Percentiles rank a stretch among this genome's conserved stretches.
These are phyloP conservation scores for Pituophis catenifer DNA, from an alignment of 2,113 vertebrate genomes.

Conservation along the genomic window DNA sequence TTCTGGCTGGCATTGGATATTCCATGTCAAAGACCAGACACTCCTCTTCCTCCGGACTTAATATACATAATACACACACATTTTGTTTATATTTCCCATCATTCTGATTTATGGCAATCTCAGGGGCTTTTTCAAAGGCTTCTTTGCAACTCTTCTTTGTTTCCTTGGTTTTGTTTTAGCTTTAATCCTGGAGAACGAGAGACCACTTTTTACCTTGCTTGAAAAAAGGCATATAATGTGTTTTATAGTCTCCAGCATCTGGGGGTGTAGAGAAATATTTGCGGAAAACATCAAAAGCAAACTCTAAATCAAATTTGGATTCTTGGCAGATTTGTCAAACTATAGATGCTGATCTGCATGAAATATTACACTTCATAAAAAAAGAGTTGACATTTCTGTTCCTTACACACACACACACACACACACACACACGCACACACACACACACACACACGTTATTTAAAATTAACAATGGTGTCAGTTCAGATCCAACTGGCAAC, in stretches of 20 bases:
- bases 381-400: not conserved
- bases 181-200: slow-evolving; percentile 35
- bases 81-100: slow-evolving; percentile 62
- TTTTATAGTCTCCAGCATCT: slow-evolving; percentile 61
- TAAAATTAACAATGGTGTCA: not conserved
- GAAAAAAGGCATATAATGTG: slow-evolving; percentile 39
- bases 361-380: slow-evolving; percentile 42
- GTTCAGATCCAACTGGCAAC: not conserved
- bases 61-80: slow-evolving; percentile 42
- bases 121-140: slow-evolving; percentile 60
- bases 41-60: not conserved
- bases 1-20: not conserved
- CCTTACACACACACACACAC: not conserved
- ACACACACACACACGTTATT: not conserved
- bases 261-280: slow-evolving; percentile 47
- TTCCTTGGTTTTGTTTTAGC: slow-evolving; percentile 10
- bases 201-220: slow-evolving; percentile 56
- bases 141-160: slow-evolving; percentile 52
- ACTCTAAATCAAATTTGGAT: slow-evolving; percentile 63
- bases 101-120: slow-evolving; percentile 57
- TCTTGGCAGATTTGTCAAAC: slow-evolving; percentile 52
- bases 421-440: not conserved
- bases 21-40: slow-evolving; percentile 32
- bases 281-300: slow-evolving; percentile 56
- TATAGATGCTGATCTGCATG: slow-evolving; percentile 50